Evolutionary conservation across 2,113 vertebrate genomes (phyloP), one percentile per base, ranked within the genome.

Genomic region (Ariopsis seemanni): DNA sequence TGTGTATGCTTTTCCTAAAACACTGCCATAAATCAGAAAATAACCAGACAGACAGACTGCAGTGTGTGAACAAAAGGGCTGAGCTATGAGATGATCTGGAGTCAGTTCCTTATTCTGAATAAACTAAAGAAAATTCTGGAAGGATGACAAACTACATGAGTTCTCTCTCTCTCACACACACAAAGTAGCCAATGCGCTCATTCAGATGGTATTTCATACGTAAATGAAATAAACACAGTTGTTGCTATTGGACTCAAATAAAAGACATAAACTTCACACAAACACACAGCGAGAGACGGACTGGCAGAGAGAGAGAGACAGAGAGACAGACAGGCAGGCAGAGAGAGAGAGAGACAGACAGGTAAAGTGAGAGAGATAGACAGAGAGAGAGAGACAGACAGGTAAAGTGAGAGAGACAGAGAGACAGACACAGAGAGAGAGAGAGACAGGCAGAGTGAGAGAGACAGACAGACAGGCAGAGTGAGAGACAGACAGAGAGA

Each of bases 1-100:
- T 58, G 67, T 84, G 53, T 84, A 58, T 84, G 50, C 30, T 74
- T 81, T 27, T 81, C 55, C 57, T 81, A 60, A 81, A 81, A 82
- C 20, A 1, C 15, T 12, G 27, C 27, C 17, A 84, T 72, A 48
- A 57, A 48, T 27, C 78, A 62, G 78, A 50, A 74, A 27, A 30
- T 65, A 81, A 71, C 63, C 17, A 12, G 65, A 69, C n/a, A 6
- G 17, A 42, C 30, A 42, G 15, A 72, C 20, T 63, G 22, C 62
- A 63, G 27, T 30, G 65, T 69, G 52, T 55, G 52, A 52, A 71
- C 20, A 84, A 52, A 71, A 18, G 27, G 15, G 69, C 12, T 7
- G 30, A 34, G 67, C 30, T 18, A 25, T 8, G 30, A 71, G 69
- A 5, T 42, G 65, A 69, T 15, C 65, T 42, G 30, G 69, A 72